Evolutionary conservation across 2,113 vertebrate genomes (phyloP), one percentile per base, ranked within the genome.

Genomic region (Mirounga angustirostris): DNA sequence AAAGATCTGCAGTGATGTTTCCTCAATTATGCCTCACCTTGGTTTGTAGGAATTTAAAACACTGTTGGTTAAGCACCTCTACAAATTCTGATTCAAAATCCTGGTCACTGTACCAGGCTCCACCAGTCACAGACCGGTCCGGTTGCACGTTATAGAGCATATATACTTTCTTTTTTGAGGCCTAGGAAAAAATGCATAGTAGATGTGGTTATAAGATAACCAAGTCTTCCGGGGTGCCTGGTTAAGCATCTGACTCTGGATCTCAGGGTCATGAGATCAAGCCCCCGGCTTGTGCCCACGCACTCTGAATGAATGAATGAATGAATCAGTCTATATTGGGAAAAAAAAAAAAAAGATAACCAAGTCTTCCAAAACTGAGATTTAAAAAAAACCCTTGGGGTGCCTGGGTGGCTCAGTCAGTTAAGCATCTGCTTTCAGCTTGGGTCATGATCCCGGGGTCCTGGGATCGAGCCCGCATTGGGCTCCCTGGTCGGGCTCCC

Each of bases 61-160:
- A 99, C 98, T 99, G 99, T 95, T 99, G 99, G 98, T 99, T 99
- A 93, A 99, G 99, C 83, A 99, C 99, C 93, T 99, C 99, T 78
- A 99, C 99, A 96, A 99, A 99, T 98, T 99, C 99, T 0, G 99
- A 99, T 98, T 99, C 99, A n/a, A 99, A 99, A 98, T 99, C 99
- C 96, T 99, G 99, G 98, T 99, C 99, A 30, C 99, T 99, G 98
- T 99, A 99, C 99, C 99, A 99, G 36, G 99, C 99, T 1, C 99
- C 99, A 0, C 99, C 99, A 0, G 99, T 99, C 96, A 99, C 99
- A 0, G 99, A 99, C 30, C 99, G 99, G 97, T 99, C 99, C 0
- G 99, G 99, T 97, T 99, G 99, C 89, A 99, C 98, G 98, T 99
- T 99, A 96, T 99, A 99, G 2, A 99, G 98, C 99, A 99, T 99